phyloP scores from a whole-genome alignment of 2,113 vertebrate species.

The Zeus faber region DNA sequence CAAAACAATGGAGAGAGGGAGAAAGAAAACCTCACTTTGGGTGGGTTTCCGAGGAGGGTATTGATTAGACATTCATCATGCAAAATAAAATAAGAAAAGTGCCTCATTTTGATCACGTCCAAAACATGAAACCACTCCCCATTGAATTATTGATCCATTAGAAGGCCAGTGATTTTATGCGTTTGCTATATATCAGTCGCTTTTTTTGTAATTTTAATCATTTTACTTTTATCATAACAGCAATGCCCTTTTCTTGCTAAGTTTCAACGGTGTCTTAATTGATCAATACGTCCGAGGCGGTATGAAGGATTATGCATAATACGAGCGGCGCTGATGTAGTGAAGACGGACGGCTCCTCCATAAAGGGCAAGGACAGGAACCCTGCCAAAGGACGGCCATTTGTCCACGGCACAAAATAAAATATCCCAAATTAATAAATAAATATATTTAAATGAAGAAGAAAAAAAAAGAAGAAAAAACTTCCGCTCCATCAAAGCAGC shows the following conservation, averaged over 20 bases:
- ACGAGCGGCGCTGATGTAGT: slow-evolving; percentile 41
- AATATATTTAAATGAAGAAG: background rate
- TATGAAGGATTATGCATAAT: slow-evolving; percentile 58
- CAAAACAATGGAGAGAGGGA: slow-evolving; percentile 8
- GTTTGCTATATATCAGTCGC: background rate
- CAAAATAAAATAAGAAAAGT: background rate
- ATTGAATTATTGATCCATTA: background rate
- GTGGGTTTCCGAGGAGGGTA: slow-evolving; percentile 23
- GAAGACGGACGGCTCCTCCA: slow-evolving; percentile 48
- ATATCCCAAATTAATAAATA: background rate
- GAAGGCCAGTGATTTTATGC: background rate
- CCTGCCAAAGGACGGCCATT: slow-evolving; percentile 29
- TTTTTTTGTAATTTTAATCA: slow-evolving; percentile 13
- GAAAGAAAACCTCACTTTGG: no score
- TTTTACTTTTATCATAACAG: slow-evolving; percentile 35
- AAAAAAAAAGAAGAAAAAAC: slow-evolving; percentile 9
- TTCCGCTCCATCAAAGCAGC: slow-evolving; percentile 5
- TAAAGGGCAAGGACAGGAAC: slow-evolving; percentile 57
- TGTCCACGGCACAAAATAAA: background rate
- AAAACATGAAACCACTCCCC: background rate
- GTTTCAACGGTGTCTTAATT: slow-evolving; percentile 42
- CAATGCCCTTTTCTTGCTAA: slow-evolving; percentile 65
- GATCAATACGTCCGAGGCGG: slow-evolving; percentile 54
- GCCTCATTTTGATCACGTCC: slow-evolving; percentile 2
- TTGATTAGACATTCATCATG: slow-evolving; percentile 34